Conservation (phyloP, 2,113 vertebrate genomes). For the Neolamprologus kungweensis region DNA sequence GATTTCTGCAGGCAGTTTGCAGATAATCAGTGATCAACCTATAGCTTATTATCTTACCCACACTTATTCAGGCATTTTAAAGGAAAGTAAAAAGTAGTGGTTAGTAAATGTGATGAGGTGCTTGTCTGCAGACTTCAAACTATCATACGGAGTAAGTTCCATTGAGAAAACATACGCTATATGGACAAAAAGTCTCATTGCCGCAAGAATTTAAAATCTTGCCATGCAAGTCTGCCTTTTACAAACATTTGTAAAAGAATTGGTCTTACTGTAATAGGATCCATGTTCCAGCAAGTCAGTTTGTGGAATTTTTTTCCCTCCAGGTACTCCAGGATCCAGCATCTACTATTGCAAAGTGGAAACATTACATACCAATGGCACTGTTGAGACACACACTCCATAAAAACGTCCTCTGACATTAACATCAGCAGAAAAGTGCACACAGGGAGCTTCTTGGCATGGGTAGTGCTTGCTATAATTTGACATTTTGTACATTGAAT, state of each 20-base stretch:
- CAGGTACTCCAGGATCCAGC: neutral
- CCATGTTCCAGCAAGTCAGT: neutral
- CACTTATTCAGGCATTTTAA: neutral
- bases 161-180: neutral
- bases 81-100: neutral
- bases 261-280: neutral
- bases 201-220: neutral
- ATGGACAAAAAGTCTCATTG: neutral
- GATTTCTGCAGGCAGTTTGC: neutral
- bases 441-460: neutral
- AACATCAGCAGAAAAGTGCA: neutral
- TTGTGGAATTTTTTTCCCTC: neutral
- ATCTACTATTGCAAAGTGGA: neutral
- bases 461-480: neutral
- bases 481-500: neutral
- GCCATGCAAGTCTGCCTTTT: neutral
- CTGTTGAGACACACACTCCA: neutral
- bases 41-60: neutral
- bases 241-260: neutral
- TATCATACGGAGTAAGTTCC: neutral
- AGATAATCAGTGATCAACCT: neutral
- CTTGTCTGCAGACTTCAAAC: neutral
- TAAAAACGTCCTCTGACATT: neutral
- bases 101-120: neutral
- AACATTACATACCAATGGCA: neutral